Evolutionary conservation across 30 jellyfish, hydroid and myxozoan species (phyloP), one percentile per base, ranked within the genome.

Genomic region (Catostylus mosaicus): DNA sequence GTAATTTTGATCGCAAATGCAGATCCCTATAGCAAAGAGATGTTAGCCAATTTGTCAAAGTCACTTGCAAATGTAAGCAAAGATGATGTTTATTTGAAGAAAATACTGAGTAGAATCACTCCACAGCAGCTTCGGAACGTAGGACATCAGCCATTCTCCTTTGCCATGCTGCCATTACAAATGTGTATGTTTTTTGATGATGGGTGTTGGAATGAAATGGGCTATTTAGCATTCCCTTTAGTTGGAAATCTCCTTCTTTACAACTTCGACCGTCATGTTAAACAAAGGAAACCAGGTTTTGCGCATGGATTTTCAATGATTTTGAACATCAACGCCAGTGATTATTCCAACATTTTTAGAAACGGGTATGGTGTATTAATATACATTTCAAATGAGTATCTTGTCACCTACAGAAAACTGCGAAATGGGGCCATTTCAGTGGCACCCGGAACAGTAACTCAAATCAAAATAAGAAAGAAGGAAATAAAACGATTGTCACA

Each of bases 381-480:
- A 23, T 10, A 50, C 20, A 50, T 50, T 50, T 23, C 24, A 10
- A 50, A 50, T 4, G 24, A 18, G 6, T 6, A 6, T 23, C 20
- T 50, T 27, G 4, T 50, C 20, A 5, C 63, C 24, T 27, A 2
- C 5, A 10, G 27, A 50, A 11, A 16, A 4, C 78, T 16, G 32
- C 60, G 34, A n/a, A 33, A 32, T 65, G 24, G 23, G 32, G 60
- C 51, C 1, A 65, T 65, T 14, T 26, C 9, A 18, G 32, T 32
- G 18, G 57, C 54, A 2, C 86, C 92, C 1, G 78, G 82, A 19
- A 73, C 73, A 0, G 37, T 67, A 0, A 65, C 92, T 6, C 38
- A 65, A 7, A 82, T 82, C 73, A 62, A 63, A 19, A 26, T 82
- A 22, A 57, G 50, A 50, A 82, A 82, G 78, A 48, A 59, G 43